phyloP scores from a whole-genome alignment of 2,797 vertebrate genomes.

The Octomys mimax region DNA sequence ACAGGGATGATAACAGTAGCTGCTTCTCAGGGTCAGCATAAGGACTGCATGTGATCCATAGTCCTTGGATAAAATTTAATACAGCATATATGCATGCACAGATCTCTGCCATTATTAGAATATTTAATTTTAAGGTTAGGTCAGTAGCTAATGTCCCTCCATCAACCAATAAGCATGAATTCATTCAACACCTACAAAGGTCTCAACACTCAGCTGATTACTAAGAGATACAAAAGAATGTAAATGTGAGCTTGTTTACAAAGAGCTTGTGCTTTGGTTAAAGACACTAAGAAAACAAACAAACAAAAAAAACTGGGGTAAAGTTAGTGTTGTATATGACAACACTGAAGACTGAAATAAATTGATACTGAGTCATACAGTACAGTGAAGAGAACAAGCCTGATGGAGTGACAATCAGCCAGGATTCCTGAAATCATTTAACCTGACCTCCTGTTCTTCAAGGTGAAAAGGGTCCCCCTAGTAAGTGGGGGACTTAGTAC shows the following conservation, averaged over 20 bases:
- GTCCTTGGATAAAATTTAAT: neutral
- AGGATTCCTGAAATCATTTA: neutral
- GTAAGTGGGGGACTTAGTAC: neutral
- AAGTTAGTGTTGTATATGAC: neutral
- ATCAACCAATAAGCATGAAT: neutral
- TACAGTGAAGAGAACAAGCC: neutral
- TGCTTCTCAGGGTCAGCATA: neutral
- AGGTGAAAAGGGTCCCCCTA: neutral
- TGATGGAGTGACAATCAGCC: neutral
- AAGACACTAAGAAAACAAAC: neutral
- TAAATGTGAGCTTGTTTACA: neutral
- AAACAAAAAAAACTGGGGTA: neutral
- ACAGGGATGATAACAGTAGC: neutral
- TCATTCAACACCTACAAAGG: neutral
- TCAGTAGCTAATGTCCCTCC: neutral
- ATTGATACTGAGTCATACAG: neutral
- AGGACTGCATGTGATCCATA: neutral
- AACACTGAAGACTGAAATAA: neutral
- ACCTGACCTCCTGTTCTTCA: neutral
- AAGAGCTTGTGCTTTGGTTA: neutral
- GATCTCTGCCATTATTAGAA: neutral
- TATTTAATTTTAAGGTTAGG: constrained; percentile 38
- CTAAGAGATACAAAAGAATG: neutral
- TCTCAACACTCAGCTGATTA: neutral
- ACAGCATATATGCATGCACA: neutral